phyloP scores from a whole-genome alignment of 2,113 vertebrate genomes.

The Casuarius casuarius region DNA sequence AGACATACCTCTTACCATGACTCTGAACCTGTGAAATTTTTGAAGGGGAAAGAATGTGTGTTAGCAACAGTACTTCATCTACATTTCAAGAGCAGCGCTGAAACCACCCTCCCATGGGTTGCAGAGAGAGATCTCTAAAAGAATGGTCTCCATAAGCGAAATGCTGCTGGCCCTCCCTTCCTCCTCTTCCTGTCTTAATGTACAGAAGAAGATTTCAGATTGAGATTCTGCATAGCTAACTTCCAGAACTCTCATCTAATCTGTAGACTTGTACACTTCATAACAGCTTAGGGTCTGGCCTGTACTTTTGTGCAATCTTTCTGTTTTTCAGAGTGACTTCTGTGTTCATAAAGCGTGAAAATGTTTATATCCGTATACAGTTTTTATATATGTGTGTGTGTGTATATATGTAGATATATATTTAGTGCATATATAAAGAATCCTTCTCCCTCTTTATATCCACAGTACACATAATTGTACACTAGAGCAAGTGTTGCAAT shows the following conservation, averaged over 20 bases:
- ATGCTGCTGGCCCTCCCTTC: not conserved
- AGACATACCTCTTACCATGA: constrained; percentile 48
- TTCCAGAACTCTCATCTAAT: constrained; percentile 38
- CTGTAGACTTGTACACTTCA: not conserved
- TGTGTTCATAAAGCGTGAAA: constrained; percentile 51
- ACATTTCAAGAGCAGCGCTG: constrained; percentile 59
- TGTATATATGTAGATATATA: too few relatives aligned
- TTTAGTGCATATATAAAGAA: not conserved
- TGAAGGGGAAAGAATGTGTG: constrained; percentile 59
- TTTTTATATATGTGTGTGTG: not conserved
- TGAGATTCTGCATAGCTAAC: constrained; percentile 37
- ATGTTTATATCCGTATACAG: not conserved
- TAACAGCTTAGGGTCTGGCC: not conserved
- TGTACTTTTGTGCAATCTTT: not conserved
- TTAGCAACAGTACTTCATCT: constrained; percentile 57
- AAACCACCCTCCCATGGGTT: constrained; percentile 28
- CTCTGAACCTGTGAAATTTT: constrained; percentile 70
- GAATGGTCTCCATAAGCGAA: not conserved
- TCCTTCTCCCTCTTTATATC: not conserved
- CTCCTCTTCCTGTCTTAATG: not conserved
- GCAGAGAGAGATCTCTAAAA: constrained; percentile 4
- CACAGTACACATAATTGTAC: not conserved
- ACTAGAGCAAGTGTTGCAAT: not conserved
- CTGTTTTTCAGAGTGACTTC: constrained; percentile 58
- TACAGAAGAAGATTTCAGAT: constrained; percentile 15